A percentile compares a stretch with the other conserved stretches of the same genome.
These are phyloP conservation scores for Caenorhabditis doughertyi DNA, from an alignment of 2,888 invertebrate species.

Conservation along the genomic window DNA sequence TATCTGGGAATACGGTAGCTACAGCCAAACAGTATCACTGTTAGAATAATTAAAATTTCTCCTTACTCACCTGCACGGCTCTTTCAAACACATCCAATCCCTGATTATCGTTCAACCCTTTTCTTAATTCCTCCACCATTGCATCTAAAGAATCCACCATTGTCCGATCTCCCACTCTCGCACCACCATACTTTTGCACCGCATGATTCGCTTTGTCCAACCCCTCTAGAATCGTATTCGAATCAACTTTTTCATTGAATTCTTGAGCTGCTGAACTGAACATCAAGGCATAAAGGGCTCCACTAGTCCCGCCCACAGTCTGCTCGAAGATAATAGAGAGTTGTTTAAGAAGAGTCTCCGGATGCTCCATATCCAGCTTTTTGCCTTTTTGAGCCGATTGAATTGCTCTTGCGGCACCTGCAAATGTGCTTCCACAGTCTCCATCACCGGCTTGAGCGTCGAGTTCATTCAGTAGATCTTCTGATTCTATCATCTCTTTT, in stretches of 20 bases:
- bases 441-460: constrained; percentile 89
- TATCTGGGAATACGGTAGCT: too few relatives aligned
- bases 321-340: constrained; percentile 75
- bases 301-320: constrained; percentile 79
- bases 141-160: constrained; percentile 85
- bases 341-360: constrained; percentile 71
- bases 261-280: constrained; percentile 67
- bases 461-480: constrained; percentile 86
- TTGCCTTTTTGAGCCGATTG: background rate
- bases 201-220: constrained; percentile 68
- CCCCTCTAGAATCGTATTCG: constrained; percentile 42
- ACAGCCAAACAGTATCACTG: too few relatives aligned
- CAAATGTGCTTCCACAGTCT: constrained; percentile 87
- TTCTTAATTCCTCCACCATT: constrained; percentile 51
- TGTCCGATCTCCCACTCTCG: constrained; percentile 88
- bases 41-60: background rate
- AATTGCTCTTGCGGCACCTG: constrained; percentile 61
- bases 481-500: constrained; percentile 86
- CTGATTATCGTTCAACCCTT: background rate
- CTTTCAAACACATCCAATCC: constrained; percentile 52
- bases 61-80: constrained; percentile 50
- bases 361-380: constrained; percentile 52
- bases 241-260: constrained; percentile 40
- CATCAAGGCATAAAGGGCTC: constrained; percentile 79
- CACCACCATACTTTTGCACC: constrained; percentile 87